Evolutionary conservation across 2,888 invertebrate species (phyloP), one percentile per base, ranked within the genome.

Genomic region (Drosophila mimetica): DNA sequence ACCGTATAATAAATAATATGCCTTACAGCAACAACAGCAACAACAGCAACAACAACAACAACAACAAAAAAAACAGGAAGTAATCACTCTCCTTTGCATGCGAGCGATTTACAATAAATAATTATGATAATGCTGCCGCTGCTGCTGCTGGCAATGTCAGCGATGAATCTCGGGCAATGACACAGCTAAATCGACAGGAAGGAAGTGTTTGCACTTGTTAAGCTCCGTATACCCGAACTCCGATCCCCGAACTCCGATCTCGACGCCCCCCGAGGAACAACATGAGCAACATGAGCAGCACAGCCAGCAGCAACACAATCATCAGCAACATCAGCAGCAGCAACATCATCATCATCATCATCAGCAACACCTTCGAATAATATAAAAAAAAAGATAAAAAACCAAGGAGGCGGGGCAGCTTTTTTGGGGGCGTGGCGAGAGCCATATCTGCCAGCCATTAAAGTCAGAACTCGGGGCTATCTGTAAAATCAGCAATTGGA

Each of bases 31-130:
- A n/a, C n/a, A n/a, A n/a, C n/a, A n/a, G n/a, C n/a, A n/a, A n/a
- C n/a, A n/a, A n/a, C n/a, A n/a, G n/a, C n/a, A n/a, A n/a, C n/a
- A n/a, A n/a, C n/a, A n/a, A n/a, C n/a, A n/a, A n/a, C n/a, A n/a
- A n/a, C n/a, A n/a, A n/a, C n/a, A n/a, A n/a, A n/a, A n/a, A n/a
- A 61, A 57, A 60, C 69, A 70, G 69, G 69, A 70, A 70, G 70
- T 60, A 70, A 53, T 70, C 60, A 41, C 71, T 59, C 61, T 54
- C 64, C 61, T 61, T 55, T 59, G 50, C 54, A 66, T 53, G 69
- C 50, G 30, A 79, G 65, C 79, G 73, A 81, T 79, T 82, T 79
- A 57, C 64, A 77, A 75, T 79, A 82, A 79, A 79, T 75, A 82
- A 75, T 73, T 77, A 73, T 66, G 74, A 81, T 78, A 75, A 73